Evolutionary conservation across 2,888 invertebrate species (phyloP).

Genomic region (Tenthredo livida): DNA sequence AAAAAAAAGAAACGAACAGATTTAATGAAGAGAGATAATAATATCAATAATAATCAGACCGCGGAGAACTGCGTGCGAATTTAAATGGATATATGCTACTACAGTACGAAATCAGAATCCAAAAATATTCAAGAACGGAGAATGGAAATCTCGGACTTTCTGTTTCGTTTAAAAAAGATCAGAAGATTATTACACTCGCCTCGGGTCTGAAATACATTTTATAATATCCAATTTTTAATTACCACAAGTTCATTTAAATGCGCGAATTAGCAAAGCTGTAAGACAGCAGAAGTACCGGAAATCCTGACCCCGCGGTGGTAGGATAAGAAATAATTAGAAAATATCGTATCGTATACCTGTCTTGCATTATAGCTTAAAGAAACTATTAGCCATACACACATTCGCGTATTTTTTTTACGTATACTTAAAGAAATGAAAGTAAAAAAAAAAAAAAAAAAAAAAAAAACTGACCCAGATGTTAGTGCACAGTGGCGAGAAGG

Average conservation of each 20-base stretch:
- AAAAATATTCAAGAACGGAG: background rate
- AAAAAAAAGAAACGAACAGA: background rate
- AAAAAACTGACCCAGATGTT: constrained; percentile 39
- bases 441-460: background rate
- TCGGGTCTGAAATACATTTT: no score
- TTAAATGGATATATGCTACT: background rate
- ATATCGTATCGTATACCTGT: background rate
- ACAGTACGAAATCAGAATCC: background rate
- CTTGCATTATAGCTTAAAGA: background rate
- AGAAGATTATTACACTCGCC: background rate
- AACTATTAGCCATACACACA: background rate
- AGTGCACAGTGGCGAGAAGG: background rate
- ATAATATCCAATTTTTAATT: background rate
- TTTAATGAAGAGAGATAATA: no score
- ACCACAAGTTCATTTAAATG: background rate
- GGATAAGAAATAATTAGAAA: background rate
- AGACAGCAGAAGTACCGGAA: background rate
- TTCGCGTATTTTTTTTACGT: background rate
- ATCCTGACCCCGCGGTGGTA: background rate
- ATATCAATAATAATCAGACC: background rate
- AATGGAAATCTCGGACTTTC: background rate
- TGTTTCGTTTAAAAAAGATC: background rate
- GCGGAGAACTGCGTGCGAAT: background rate
- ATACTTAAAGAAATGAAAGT: background rate
- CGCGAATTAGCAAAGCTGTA: background rate